These are phyloP conservation scores for Meloe dianella DNA, from an alignment of 2,888 invertebrate genomes.

Conservation along the genomic window DNA sequence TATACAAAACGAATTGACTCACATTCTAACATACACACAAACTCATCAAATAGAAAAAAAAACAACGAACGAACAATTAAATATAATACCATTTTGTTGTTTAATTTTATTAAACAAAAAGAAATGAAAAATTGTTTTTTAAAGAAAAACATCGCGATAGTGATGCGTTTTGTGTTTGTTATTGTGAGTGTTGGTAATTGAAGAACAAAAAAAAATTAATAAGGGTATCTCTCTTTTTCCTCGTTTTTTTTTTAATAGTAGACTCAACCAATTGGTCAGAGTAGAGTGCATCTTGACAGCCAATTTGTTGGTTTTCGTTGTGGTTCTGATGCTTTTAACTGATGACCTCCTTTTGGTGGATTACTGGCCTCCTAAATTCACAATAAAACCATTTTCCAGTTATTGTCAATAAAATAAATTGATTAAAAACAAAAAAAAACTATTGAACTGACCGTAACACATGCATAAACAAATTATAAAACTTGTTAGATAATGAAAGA, in stretches of 20 bases:
- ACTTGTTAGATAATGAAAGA: slow-evolving; percentile 2
- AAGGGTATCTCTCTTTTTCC: not conserved
- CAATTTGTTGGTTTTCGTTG: slow-evolving; percentile 83
- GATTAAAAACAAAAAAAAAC: not conserved
- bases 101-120: not conserved
- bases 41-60: not conserved
- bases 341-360: slow-evolving; percentile 84
- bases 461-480: not conserved
- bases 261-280: slow-evolving; percentile 70
- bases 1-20: slow-evolving; percentile 1
- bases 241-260: not conserved
- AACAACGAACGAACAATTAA: not conserved
- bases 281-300: slow-evolving; percentile 85
- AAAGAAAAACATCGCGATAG: not conserved
- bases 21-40: not conserved
- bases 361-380: slow-evolving; percentile 81
- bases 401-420: not conserved
- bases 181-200: not conserved
- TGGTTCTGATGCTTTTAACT: slow-evolving; percentile 78
- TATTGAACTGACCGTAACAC: not conserved
- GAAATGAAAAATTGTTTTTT: no score
- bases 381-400: not conserved
- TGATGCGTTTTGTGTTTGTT: slow-evolving; percentile 1
- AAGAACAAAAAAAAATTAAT: not conserved
- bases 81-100: not conserved